Percentiles rank a stretch among this genome's conserved stretches.
Conservation (phyloP, 2,113 vertebrate genomes). For the Stomatorhinus ivindoensis region DNA sequence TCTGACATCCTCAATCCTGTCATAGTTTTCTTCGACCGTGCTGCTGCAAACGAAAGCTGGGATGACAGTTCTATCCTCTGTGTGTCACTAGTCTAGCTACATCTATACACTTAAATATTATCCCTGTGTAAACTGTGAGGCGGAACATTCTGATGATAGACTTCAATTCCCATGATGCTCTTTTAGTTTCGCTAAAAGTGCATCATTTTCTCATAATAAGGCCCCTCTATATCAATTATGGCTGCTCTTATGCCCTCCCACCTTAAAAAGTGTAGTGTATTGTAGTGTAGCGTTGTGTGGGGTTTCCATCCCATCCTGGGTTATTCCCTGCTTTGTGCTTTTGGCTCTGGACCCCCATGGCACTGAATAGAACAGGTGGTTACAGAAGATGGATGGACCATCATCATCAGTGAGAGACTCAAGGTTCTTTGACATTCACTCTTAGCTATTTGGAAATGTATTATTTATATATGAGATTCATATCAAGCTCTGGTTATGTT, state of each 20-base stretch:
- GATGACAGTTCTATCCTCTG: background rate
- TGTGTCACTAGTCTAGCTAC: background rate
- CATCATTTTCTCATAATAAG: background rate
- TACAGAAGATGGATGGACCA: background rate
- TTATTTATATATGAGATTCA: background rate
- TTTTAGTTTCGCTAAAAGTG: background rate
- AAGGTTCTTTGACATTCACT: background rate
- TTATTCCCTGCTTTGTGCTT: background rate
- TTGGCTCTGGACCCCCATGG: background rate
- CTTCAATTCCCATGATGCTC: background rate
- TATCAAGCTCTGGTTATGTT: background rate
- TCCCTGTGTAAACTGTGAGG: background rate
- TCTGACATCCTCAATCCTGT: background rate
- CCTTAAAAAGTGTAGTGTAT: too few relatives aligned
- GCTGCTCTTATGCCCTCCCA: background rate
- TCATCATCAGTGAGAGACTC: background rate
- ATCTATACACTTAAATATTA: background rate
- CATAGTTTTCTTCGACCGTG: background rate
- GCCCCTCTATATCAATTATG: background rate
- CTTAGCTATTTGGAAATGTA: background rate
- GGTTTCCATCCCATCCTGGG: background rate
- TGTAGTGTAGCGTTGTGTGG: background rate
- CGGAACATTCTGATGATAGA: background rate
- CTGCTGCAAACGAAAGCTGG: background rate
- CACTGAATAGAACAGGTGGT: background rate